Evolutionary conservation across 2,888 invertebrate genomes (phyloP).

Genomic region (Mesoligia furuncula): DNA sequence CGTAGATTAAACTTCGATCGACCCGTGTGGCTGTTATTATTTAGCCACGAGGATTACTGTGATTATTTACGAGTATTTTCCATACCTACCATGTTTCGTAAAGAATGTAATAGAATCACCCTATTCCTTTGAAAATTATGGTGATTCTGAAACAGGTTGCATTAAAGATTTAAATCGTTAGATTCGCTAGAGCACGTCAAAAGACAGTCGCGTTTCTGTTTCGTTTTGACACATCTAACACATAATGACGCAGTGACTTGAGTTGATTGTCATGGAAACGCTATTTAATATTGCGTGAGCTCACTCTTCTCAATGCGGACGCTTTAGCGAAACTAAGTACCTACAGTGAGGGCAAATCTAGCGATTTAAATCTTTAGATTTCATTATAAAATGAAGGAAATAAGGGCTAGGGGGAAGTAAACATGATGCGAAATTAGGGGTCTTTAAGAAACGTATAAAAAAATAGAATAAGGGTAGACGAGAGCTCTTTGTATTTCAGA

Average conservation of each 20-base stretch:
- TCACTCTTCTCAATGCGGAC: background rate
- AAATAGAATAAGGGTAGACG: conserved; percentile 22
- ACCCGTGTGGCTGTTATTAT: no score
- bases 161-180: no score
- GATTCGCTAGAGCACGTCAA: no score
- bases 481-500: conserved; percentile 29
- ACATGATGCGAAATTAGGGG: conserved; percentile 29
- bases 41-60: no score
- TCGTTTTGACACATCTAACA: background rate
- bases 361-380: conserved; percentile 6
- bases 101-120: no score
- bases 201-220: background rate
- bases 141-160: no score
- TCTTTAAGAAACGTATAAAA: conserved; percentile 27
- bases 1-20: no score
- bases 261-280: background rate
- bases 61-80: no score
- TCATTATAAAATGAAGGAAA: conserved; percentile 24
- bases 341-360: background rate
- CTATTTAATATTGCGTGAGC: background rate
- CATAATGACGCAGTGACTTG: background rate
- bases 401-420: conserved; percentile 21
- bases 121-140: no score
- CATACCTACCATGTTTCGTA: no score
- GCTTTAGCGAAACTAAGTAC: background rate